These are phyloP conservation scores for Gymnobelideus leadbeateri DNA, from an alignment of 2,113 vertebrate species.

Conservation along the genomic window DNA sequence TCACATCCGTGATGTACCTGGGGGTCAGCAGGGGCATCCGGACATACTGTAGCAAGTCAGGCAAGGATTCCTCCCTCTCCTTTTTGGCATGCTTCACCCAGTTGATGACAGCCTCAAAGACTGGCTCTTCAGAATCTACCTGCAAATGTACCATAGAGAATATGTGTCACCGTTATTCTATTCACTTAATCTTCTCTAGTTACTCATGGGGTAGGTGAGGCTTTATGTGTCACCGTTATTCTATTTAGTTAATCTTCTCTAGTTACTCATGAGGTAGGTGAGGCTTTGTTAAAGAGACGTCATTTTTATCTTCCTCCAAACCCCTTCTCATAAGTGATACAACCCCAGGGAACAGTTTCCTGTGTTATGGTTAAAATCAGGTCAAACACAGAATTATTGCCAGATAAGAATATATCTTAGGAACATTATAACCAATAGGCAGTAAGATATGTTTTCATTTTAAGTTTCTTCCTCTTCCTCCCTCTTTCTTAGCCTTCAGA, in stretches of 20 bases:
- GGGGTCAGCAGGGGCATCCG: slow-evolving; percentile 97
- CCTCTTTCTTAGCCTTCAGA: slow-evolving; percentile 4
- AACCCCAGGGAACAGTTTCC: slow-evolving; percentile 13
- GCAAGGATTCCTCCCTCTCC: slow-evolving; percentile 92
- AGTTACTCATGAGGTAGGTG: neutral
- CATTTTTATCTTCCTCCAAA: neutral
- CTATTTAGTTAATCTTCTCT: neutral
- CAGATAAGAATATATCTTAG: neutral
- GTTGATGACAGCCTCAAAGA: slow-evolving; percentile 97
- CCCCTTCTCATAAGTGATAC: neutral
- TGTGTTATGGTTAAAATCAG: neutral
- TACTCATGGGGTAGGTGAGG: neutral
- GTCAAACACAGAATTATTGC: neutral
- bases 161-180: neutral
- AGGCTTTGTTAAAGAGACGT: neutral
- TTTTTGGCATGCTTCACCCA: slow-evolving; percentile 98
- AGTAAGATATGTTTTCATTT: slow-evolving; percentile 18
- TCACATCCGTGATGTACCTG: slow-evolving; percentile 98
- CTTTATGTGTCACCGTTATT: neutral
- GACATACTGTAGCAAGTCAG: slow-evolving; percentile 96
- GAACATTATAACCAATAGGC: neutral
- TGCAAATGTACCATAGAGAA: slow-evolving; percentile 67
- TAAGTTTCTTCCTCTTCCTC: neutral
- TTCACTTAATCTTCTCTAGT: neutral
- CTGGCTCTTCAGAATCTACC: slow-evolving; percentile 98